phyloP scores from a whole-genome alignment of 2,113 vertebrate genomes.

The Corynorhinus townsendii region DNA sequence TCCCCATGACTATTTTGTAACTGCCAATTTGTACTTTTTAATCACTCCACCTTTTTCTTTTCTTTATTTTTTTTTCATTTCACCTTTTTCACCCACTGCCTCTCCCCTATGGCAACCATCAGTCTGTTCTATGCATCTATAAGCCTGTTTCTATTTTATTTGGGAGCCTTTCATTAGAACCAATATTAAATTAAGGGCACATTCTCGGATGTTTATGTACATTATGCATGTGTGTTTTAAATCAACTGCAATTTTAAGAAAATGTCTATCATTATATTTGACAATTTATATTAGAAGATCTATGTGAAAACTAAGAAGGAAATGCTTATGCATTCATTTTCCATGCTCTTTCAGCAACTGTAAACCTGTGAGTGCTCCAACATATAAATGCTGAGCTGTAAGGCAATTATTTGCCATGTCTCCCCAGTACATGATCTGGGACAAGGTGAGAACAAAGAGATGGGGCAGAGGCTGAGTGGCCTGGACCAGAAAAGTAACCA shows the following conservation, averaged over 20 bases:
- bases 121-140: neutral
- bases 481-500: no score
- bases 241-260: conserved; percentile 6
- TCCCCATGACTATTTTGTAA: neutral
- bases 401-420: neutral
- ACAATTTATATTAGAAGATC: neutral
- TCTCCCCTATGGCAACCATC: neutral
- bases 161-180: neutral
- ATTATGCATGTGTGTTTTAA: conserved; percentile 1
- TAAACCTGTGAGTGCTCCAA: neutral
- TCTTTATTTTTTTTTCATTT: no score
- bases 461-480: neutral
- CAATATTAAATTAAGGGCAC: neutral
- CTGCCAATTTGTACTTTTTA: neutral
- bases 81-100: neutral
- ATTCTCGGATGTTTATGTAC: neutral
- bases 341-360: neutral
- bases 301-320: neutral
- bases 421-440: neutral
- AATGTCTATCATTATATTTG: neutral
- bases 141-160: neutral
- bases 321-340: neutral
- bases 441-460: neutral
- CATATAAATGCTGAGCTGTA: neutral
- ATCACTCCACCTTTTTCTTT: neutral